These are phyloP conservation scores for Chlorodrepanis virens DNA, from an alignment of 2,113 vertebrate species.

Conservation along the genomic window DNA sequence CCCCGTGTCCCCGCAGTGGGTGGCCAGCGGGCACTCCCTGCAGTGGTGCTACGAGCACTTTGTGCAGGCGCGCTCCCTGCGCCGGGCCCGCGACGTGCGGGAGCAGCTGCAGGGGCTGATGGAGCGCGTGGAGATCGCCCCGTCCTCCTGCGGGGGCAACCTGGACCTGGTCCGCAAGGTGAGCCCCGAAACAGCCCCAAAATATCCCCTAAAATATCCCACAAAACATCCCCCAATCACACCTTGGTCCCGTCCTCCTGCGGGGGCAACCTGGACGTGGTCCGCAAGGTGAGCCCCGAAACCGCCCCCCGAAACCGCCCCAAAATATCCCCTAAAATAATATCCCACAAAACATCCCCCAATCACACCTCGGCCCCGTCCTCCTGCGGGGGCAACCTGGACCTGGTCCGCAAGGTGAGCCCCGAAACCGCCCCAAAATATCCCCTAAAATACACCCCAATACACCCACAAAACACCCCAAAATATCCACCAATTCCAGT, in stretches of 20 bases:
- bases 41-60: neutral
- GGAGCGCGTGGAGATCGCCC: neutral
- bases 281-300: neutral
- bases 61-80: neutral
- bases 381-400: neutral
- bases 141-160: neutral
- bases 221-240: no score
- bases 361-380: neutral
- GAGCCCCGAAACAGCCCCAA: accelerated
- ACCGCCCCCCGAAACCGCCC: no score
- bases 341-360: no score
- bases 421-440: no score
- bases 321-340: neutral
- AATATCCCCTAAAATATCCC: neutral
- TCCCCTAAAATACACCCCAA: no score
- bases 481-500: no score
- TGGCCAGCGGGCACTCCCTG: neutral
- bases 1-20: neutral
- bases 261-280: neutral
- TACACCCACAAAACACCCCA: no score
- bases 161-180: neutral
- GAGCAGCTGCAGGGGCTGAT: neutral
- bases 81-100: neutral
- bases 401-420: neutral
- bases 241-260: neutral